These are phyloP conservation scores for Lates calcarifer DNA, from an alignment of 2,113 vertebrate genomes.

Conservation along the genomic window DNA sequence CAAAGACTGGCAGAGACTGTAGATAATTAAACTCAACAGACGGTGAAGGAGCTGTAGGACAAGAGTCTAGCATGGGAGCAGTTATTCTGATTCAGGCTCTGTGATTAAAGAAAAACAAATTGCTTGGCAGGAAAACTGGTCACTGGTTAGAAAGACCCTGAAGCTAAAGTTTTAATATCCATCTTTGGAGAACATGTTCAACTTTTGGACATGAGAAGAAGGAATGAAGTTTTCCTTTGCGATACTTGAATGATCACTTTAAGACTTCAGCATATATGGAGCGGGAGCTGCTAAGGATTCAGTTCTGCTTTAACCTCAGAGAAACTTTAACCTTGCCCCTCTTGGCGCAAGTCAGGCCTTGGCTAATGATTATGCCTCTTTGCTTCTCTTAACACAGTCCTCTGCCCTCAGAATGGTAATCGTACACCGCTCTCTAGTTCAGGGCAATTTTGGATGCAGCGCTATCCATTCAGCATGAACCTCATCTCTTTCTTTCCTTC, in stretches of 20 bases:
- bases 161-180: constrained; percentile 41
- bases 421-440: constrained; percentile 23
- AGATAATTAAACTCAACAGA: constrained; percentile 12
- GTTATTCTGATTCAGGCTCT: constrained; percentile 19
- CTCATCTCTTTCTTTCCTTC: constrained; percentile 26
- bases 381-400: constrained; percentile 40
- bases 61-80: background rate
- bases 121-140: constrained; percentile 37
- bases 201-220: constrained; percentile 13
- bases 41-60: constrained; percentile 8
- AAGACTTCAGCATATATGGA: constrained; percentile 39
- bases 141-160: constrained; percentile 12
- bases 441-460: constrained; percentile 41
- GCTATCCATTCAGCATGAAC: constrained; percentile 20
- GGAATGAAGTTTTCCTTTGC: background rate
- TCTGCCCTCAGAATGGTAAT: constrained; percentile 62
- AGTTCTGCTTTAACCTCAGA: constrained; percentile 33
- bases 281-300: constrained; percentile 12
- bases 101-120: constrained; percentile 60
- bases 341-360: constrained; percentile 9
- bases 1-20: background rate
- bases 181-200: constrained; percentile 52
- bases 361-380: constrained; percentile 58
- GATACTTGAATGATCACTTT: constrained; percentile 5
- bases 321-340: constrained; percentile 40